A percentile compares a stretch with the other conserved stretches of the same genome.
These are phyloP conservation scores for Drosophila lacertosa DNA, from an alignment of 1,140 invertebrate genomes.

Conservation along the genomic window DNA sequence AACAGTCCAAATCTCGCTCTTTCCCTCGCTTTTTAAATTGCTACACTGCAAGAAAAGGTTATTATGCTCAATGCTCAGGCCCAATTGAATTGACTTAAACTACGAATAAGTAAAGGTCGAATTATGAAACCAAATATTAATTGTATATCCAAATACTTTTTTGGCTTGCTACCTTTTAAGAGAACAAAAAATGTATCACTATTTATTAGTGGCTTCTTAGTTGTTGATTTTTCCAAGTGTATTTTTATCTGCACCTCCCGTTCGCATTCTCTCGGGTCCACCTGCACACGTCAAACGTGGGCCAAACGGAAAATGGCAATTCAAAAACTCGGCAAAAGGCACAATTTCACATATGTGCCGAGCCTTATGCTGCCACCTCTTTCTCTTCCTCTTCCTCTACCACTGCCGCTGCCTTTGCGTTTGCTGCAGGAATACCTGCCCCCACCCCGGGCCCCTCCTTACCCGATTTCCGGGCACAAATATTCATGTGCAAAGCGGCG, in stretches of 20 bases:
- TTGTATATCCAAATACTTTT: no score
- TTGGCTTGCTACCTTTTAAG: no score
- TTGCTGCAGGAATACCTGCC: background rate
- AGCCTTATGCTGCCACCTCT: constrained; percentile 18
- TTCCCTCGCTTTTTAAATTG: background rate
- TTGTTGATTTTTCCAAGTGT: constrained; percentile 2
- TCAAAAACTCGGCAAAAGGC: constrained; percentile 64
- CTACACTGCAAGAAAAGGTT: constrained; percentile 14
- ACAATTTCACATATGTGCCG: constrained; percentile 65
- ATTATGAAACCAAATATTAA: no score
- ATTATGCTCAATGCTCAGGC: no score
- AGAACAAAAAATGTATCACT: background rate
- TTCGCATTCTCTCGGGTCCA: constrained; percentile 3
- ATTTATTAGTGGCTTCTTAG: background rate
- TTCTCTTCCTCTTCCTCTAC: background rate
- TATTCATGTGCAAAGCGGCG: constrained; percentile 72
- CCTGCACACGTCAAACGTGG: constrained; percentile 39
- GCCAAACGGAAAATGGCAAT: constrained; percentile 66
- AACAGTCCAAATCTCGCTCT: background rate
- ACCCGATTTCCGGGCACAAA: constrained; percentile 56
- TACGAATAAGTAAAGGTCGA: no score
- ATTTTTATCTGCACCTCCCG: background rate
- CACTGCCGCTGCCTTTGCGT: background rate
- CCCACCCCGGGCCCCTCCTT: no score
- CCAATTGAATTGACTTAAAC: background rate